phyloP scores from a whole-genome alignment of 2,888 invertebrate genomes.

The Xanthia icteritia region DNA sequence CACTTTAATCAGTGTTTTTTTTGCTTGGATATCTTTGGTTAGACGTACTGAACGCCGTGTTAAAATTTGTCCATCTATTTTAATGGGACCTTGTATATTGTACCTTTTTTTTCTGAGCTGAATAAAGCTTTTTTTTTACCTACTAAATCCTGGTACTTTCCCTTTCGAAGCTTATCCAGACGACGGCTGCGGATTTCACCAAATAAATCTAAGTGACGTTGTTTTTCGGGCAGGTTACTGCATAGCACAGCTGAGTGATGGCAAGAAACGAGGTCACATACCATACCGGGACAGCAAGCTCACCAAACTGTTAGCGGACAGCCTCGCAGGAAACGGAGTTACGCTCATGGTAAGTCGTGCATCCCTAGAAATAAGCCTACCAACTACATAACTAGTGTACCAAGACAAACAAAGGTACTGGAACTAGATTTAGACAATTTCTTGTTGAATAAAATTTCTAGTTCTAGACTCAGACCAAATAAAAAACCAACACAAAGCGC shows the following conservation, averaged over 20 bases:
- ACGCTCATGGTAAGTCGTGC: constrained; percentile 94
- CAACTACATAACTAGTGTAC: no score
- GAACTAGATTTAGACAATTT: neutral
- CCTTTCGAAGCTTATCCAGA: neutral
- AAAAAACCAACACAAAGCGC: no score
- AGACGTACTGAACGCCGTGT: no score
- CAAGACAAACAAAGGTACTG: neutral
- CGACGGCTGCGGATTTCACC: no score
- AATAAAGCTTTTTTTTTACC: no score
- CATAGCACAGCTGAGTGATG: constrained; percentile 97
- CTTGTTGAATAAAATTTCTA: no score
- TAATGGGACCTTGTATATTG: no score
- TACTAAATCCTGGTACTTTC: neutral
- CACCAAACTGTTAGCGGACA: constrained; percentile 97
- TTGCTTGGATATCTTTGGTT: no score
- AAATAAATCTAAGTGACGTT: neutral
- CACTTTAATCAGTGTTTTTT: no score
- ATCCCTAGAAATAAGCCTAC: neutral
- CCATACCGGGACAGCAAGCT: constrained; percentile 98
- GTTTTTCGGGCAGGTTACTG: constrained; percentile 94
- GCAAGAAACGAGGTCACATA: constrained; percentile 96
- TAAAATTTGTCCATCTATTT: no score
- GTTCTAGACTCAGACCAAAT: no score
- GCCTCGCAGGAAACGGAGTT: constrained; percentile 97
- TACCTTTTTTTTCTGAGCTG: no score